Base-by-base conservation (phyloP, 2,888 invertebrate genomes). In the Pteria penguin region DNA sequence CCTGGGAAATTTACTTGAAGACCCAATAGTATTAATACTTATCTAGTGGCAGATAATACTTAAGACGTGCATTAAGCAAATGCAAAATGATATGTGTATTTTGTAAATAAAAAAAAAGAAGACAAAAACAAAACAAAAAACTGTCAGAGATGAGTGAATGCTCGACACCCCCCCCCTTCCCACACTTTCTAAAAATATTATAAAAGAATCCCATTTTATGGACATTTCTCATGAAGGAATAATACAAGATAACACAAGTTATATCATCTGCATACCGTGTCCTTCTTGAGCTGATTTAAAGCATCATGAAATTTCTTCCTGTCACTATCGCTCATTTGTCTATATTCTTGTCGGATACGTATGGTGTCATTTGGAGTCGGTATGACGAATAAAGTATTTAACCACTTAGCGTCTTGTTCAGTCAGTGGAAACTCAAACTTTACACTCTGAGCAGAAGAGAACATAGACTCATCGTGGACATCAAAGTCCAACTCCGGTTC, bases 271-370 rank as follows among this genome's bases (percentile, higher is more conserved):
- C n/a, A n/a, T 67, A 88, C 88, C 66, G 79, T 86, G 57, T 88
- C 86, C 45, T 82, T 71, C 67, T 86, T 87, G 29, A 88, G 78
- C 26, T 79, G 61, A 60, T 83, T 82, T 29, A 87, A 77, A 1
- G 88, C 87, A 5, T 71, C 31, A 74, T 87, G 83, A 29, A 82
- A 85, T 14, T 63, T 57, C 5, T 65, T n/a, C 29, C 86, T 76
- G 60, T 88, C 85, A 26, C 72, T 55, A 0, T 82, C 80, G 2
- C 79, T 72, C 36, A 84, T 32, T 61, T 82, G 73, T 24, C 84
- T 75, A 27, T 82, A 84, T 54, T 85, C 83, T 33, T 79, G 78
- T 54, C 83, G 73, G 1, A 80, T 68, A 45, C 83, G 61, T n/a
- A n/a, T n/a, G 8, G 72, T 69, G 27, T 76, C 76, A 1, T 72